Conservation (phyloP, 2,888 invertebrate genomes). For the Julus scandinavius region DNA sequence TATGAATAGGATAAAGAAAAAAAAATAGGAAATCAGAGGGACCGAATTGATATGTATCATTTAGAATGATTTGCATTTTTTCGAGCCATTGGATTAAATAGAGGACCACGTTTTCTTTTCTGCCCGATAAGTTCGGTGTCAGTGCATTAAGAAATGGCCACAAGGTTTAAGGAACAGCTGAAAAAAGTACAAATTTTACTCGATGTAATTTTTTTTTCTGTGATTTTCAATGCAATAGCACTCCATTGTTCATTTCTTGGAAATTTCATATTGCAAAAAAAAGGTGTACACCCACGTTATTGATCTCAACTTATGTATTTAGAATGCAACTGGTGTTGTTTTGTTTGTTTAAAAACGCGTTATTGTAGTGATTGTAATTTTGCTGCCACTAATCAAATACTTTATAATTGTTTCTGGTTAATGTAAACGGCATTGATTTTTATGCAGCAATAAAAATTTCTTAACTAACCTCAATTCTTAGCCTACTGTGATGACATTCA, state of each 20-base stretch:
- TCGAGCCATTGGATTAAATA: neutral
- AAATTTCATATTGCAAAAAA: conserved; percentile 23
- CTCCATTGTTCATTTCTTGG: neutral
- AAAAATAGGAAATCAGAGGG: neutral
- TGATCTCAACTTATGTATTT: conserved; percentile 38
- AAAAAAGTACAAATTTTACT: conserved; percentile 29
- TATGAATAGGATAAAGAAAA: too few relatives aligned
- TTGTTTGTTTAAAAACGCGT: conserved; percentile 25
- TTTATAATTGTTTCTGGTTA: conserved; percentile 23
- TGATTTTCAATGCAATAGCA: conserved; percentile 32
- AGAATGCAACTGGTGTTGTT: conserved; percentile 11
- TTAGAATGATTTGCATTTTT: neutral
- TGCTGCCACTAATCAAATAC: conserved; percentile 32
- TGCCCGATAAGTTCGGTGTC: neutral
- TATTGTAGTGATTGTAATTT: conserved; percentile 28
- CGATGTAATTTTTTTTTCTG: conserved; percentile 31
- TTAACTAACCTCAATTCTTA: neutral
- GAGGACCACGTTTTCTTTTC: neutral
- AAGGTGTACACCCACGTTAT: conserved; percentile 15
- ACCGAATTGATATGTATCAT: neutral
- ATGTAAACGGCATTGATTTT: conserved; percentile 30
- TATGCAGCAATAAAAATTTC: conserved; percentile 42
- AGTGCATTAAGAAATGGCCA: neutral
- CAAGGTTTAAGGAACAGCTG: conserved; percentile 27
- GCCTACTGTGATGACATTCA: neutral